These are phyloP conservation scores for Xenopus borealis DNA, from an alignment of 2,113 vertebrate species.

Conservation along the genomic window DNA sequence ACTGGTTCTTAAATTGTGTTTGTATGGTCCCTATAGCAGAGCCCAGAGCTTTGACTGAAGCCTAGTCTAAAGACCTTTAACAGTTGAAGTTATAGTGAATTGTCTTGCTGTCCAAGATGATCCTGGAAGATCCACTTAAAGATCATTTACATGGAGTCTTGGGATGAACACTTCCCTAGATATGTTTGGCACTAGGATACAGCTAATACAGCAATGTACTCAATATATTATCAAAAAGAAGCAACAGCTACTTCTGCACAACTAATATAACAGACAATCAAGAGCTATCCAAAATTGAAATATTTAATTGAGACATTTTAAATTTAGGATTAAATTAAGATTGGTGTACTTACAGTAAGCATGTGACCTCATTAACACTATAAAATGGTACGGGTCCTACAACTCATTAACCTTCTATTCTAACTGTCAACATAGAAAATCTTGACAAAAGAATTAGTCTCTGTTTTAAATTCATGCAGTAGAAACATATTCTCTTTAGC, in stretches of 20 bases:
- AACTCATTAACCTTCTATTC: conserved; percentile 42
- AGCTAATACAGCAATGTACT: no score
- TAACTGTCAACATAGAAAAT: conserved; percentile 37
- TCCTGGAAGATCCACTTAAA: no score
- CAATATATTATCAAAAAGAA: no score
- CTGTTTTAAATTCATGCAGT: conserved; percentile 32
- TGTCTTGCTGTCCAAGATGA: no score
- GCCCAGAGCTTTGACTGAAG: no score
- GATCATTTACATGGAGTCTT: no score
- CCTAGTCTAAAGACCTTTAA: no score
- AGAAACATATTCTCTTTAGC: conserved; percentile 23
- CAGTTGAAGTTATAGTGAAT: no score
- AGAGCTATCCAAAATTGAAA: conserved; percentile 16
- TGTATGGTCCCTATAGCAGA: no score
- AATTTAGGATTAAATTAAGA: conserved; percentile 43
- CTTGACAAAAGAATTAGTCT: conserved; percentile 42
- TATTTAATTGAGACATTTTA: conserved; percentile 44
- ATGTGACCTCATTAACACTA: conserved; percentile 41
- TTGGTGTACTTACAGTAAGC: conserved; percentile 43
- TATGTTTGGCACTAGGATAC: no score
- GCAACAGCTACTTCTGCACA: neutral
- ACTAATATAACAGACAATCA: neutral
- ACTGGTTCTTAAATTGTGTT: no score
- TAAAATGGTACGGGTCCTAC: conserved; percentile 39
- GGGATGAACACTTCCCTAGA: no score